Conservation (phyloP, 2,797 vertebrate species). For the Sebastes miniatus region DNA sequence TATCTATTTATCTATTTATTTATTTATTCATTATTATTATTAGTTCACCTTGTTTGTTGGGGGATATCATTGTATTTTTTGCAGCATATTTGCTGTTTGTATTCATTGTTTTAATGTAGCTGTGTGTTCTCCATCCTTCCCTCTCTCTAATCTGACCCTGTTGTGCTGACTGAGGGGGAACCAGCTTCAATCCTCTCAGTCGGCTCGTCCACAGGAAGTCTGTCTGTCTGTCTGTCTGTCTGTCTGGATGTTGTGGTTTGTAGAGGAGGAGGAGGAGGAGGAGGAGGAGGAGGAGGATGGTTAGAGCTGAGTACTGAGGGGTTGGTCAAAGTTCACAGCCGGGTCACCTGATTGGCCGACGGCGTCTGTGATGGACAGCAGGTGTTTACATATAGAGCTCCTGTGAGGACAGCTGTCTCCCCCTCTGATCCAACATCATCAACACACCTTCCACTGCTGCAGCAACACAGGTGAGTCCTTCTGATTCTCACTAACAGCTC, state of each 20-base stretch:
- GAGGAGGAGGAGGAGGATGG: not conserved
- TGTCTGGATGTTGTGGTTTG: not conserved
- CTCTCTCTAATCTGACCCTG: slow-evolving; percentile 38
- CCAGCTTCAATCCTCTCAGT: slow-evolving; percentile 64
- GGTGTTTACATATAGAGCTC: slow-evolving; percentile 46
- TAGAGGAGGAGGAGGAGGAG: too few species aligned
- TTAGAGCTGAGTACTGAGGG: not conserved
- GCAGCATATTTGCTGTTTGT: too few species aligned
- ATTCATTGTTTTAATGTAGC: too few species aligned
- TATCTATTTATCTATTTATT: too few species aligned
- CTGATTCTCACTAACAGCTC: too few species aligned
- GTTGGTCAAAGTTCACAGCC: slow-evolving; percentile 37
- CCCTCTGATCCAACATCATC: slow-evolving; percentile 1
- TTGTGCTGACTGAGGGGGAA: slow-evolving; percentile 70
- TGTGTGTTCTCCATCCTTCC: not conserved
- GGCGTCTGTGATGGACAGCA: slow-evolving; percentile 15
- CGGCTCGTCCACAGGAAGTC: too few species aligned
- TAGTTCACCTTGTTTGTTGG: too few species aligned
- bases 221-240: not conserved
- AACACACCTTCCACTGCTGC: not conserved
- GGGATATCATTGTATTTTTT: too few species aligned
- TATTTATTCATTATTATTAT: too few species aligned
- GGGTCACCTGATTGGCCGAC: slow-evolving; percentile 55
- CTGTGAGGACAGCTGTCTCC: not conserved
- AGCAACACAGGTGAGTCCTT: slow-evolving; percentile 55